Evolutionary conservation across 2,797 vertebrate species (phyloP), one percentile per base, ranked within the genome.

Genomic region (Peromyscus nudipes): DNA sequence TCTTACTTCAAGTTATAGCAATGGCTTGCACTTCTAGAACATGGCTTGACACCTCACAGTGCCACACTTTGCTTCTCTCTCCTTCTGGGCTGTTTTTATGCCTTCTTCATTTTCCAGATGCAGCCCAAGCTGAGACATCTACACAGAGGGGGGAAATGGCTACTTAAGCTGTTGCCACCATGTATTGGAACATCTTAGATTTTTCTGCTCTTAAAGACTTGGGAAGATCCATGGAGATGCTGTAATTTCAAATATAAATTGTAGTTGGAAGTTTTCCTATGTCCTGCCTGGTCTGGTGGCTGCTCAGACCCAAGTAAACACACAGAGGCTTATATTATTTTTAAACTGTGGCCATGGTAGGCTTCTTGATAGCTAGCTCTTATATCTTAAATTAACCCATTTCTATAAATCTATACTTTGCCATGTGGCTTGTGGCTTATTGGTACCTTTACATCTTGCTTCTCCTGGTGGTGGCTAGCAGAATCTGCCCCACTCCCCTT

Each of bases 21-120:
- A 0, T 43, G 71, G 82, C 57, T 80, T 83, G n/a, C 6, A 29
- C 37, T 76, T 93, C 62, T 64, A 6, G 29, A 65, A 79, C 10
- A 3, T 71, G 69, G 25, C 3, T 10, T 34, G 91, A 29, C 2
- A 1, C n/a, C 9, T 37, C 93, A 12, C 29, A 27, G 31, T 19
- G 34, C 27, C 69, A 65, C 46, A 10, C 55, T 60, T 80, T 0
- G 64, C 37, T 49, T 55, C 46, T 8, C n/a, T 80, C 31, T 97
- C 29, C 55, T 83, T 6, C 62, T 5, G 21, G 21, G 37, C 37
- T 94, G 79, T 80, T 52, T 93, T 77, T 34, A 11, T 91, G n/a
- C 77, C 69, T 92, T 73, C 76, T 90, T 93, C 55, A 27, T 69
- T 95, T 92, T 82, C 40, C 77, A 92, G 94, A 64, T 81, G 88